Evolutionary conservation across 2,797 vertebrate species (phyloP), one percentile per base, ranked within the genome.

Genomic region (Argya squamiceps): DNA sequence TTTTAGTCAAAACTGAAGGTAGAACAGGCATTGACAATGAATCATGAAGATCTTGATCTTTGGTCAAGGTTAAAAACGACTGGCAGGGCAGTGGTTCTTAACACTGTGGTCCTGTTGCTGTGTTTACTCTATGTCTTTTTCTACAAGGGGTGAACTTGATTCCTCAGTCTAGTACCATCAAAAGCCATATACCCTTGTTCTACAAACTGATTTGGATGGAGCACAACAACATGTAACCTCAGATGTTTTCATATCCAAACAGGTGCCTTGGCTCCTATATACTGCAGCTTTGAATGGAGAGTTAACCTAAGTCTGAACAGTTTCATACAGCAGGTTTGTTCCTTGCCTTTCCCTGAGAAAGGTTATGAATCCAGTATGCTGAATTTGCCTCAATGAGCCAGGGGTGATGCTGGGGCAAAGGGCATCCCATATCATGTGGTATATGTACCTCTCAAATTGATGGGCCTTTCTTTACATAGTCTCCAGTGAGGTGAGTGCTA

Each of bases 371-470:
- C 18, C 47, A 78, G 10, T 4, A 27, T 10, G 15, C 37, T 71
- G 74, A 50, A 47, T 29, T 29, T 47, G n/a, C 19, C 53, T 34
- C 37, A 68, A 15, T 1, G 4, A 78, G 21, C 22, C 50, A 24
- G 16, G 7, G 23, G 58, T 6, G 44, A 59, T 41, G 49, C 44
- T 27, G 50, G 17, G 39, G 34, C 27, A 86, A 84, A 65, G 18
- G 43, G 7, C 46, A 17, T 47, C 29, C 9, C 24, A 13, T 18
- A 20, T 26, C 17, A 65, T 24, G 62, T 4, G 3, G 24, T 11
- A 10, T 4, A 37, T 0, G 0, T 32, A 52, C 17, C 29, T 60
- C 39, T 22, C 10, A 52, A 80, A 67, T 0, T 34, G 20, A 50
- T 32, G 39, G 32, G 47, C 43, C 20, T 82, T 69, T 55, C 20